These are phyloP conservation scores for Argyrosomus japonicus DNA, from an alignment of 2,113 vertebrate genomes.

Conservation along the genomic window DNA sequence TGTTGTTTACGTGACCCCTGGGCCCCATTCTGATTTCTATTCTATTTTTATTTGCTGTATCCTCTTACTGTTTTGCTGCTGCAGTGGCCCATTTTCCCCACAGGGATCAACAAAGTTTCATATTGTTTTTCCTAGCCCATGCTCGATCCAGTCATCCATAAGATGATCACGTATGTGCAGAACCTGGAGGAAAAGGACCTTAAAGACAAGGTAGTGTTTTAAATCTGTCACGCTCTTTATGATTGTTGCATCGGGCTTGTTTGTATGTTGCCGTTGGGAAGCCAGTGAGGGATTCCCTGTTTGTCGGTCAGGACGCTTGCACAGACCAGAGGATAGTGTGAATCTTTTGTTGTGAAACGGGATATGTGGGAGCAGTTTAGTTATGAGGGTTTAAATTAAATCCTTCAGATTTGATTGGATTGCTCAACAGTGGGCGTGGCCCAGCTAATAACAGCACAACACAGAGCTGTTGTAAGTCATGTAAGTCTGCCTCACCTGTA, in stretches of 20 bases:
- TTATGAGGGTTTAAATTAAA: neutral
- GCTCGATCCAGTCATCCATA: conserved; percentile 98
- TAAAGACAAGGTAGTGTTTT: conserved; percentile 93
- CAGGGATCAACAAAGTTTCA: neutral
- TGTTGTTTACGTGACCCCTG: neutral
- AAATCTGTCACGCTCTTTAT: neutral
- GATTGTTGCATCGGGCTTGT: too few species aligned
- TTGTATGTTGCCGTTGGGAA: neutral
- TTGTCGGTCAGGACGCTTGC: too few species aligned
- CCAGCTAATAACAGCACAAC: neutral
- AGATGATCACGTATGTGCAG: conserved; percentile 97
- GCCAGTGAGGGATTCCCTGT: neutral
- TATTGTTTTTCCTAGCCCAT: conserved; percentile 88
- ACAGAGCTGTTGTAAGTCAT: neutral
- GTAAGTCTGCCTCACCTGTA: too few species aligned
- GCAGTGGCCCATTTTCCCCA: neutral
- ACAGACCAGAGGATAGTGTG: neutral
- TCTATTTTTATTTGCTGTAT: conserved; percentile 30
- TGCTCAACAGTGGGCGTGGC: neutral
- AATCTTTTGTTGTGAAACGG: neutral
- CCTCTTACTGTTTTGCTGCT: conserved; percentile 29
- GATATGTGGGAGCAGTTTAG: neutral
- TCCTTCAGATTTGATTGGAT: neutral
- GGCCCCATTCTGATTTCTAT: conserved; percentile 21
- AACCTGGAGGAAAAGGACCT: conserved; percentile 98